These are phyloP conservation scores for Nematostella vectensis DNA, from an alignment of 92 coral and sea anemone genomes.

Conservation along the genomic window DNA sequence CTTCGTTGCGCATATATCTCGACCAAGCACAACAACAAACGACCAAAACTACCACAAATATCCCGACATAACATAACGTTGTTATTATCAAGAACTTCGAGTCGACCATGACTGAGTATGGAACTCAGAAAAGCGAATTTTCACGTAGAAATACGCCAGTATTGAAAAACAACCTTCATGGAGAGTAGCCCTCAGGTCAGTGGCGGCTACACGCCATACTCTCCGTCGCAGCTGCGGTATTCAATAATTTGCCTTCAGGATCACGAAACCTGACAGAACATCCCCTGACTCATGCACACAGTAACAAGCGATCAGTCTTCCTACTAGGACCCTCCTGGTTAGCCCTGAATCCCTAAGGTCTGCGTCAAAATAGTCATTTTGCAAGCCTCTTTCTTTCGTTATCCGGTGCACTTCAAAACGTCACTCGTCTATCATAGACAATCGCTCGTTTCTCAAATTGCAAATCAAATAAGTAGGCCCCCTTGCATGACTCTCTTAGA, in stretches of 20 bases:
- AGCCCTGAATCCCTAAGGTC: too few relatives aligned
- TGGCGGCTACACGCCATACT: too few relatives aligned
- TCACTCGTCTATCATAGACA: not conserved
- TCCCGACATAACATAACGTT: conserved; percentile 71
- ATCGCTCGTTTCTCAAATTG: not conserved
- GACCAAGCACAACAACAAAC: conserved; percentile 84
- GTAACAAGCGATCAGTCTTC: too few relatives aligned
- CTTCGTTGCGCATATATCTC: conserved; percentile 50
- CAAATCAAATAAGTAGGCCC: not conserved
- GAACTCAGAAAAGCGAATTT: not conserved
- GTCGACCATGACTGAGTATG: conserved; percentile 38
- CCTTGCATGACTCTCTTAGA: too few relatives aligned
- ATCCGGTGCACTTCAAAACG: not conserved
- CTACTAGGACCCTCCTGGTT: too few relatives aligned
- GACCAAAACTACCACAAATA: conserved; percentile 52
- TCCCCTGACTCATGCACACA: too few relatives aligned
- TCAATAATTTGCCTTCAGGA: not conserved
- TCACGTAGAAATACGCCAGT: not conserved
- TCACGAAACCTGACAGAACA: not conserved
- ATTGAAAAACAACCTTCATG: not conserved
- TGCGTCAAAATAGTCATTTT: not conserved
- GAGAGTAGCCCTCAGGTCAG: conserved; percentile 4
- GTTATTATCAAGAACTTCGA: conserved; percentile 68
- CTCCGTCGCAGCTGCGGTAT: conserved; percentile 1
- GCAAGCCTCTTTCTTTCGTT: not conserved